Conservation (phyloP, 2,888 invertebrate genomes). For the Eupithecia tripunctaria region DNA sequence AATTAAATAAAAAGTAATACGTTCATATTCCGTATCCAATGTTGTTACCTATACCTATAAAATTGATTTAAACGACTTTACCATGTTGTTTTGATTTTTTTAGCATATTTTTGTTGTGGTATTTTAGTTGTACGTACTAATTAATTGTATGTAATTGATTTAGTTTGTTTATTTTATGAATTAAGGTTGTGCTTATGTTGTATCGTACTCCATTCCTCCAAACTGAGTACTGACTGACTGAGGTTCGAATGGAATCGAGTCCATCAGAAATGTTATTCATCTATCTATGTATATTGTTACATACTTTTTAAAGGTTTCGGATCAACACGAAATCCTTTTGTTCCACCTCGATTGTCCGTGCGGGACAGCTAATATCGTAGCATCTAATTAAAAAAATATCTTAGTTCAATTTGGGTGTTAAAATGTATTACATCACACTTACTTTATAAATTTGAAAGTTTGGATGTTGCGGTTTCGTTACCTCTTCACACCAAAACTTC, state of each 20-base stretch:
- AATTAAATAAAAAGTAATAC: neutral
- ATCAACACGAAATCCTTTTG: neutral
- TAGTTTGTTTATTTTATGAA: conserved; percentile 1
- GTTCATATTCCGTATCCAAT: neutral
- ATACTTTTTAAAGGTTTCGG: neutral
- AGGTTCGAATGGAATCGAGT: neutral
- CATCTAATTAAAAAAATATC: neutral
- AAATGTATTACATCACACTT: neutral
- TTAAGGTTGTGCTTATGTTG: neutral
- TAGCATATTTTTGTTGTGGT: conserved; percentile 5
- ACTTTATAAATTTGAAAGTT: no score
- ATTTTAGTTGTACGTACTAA: neutral
- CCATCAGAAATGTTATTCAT: neutral
- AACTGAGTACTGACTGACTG: neutral
- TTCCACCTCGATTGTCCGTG: neutral
- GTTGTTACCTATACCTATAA: neutral
- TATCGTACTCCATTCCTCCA: conserved; percentile 5
- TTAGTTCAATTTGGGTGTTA: neutral
- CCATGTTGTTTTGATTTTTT: neutral
- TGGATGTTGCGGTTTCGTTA: no score
- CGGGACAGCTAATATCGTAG: neutral
- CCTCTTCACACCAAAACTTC: no score
- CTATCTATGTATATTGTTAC: neutral
- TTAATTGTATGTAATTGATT: neutral
- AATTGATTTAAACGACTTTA: neutral